Base-by-base conservation (phyloP, 1,140 invertebrate genomes). In the Charaxes varanes region DNA sequence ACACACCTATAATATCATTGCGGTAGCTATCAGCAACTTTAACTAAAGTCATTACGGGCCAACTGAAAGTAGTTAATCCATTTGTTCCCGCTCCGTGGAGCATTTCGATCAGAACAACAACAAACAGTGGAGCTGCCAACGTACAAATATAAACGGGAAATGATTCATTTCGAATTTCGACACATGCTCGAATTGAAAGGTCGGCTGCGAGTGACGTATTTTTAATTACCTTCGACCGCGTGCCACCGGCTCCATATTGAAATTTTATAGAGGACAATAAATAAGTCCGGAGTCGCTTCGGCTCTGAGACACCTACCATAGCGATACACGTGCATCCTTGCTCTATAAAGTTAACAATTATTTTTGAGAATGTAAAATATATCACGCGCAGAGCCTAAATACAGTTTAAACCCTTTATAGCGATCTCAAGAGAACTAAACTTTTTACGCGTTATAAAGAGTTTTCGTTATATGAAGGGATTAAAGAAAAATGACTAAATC, bases 131-230 rank as follows among this genome's bases (percentile, higher is more conserved):
- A 53, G 52, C 38, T 46, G 59, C 47, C 66, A 62, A 56, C 67
- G 56, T 70, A 76, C 65, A 77, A 79, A 73, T 76, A 77, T 76
- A 70, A 77, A 74, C 61, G 65, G 62, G 64, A 79, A 82, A 76
- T 82, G 78, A 80, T 78, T 80, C 73, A 77, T 82, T 82, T 67
- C 67, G 58, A 65, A 82, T 80, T 76, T 80, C 73, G 78, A 80
- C 73, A 78, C 72, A 80, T 78, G 67, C 67, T 74, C 70, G 59
- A 79, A 77, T 74, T 67, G 76, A 74, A 82, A 77, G 65, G 67
- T 80, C 64, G 73, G 69, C 72, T 80, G 78, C 73, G 65, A 76
- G 61, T 80, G 78, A 82, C 78, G 71, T 80, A 74, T 82, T 82
- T 82, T 80, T 82, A 82, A 82, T 82, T 80, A 80, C 74, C 74